These are phyloP conservation scores for Calephelis virginiensis DNA, from an alignment of 1,140 invertebrate species.

Conservation along the genomic window DNA sequence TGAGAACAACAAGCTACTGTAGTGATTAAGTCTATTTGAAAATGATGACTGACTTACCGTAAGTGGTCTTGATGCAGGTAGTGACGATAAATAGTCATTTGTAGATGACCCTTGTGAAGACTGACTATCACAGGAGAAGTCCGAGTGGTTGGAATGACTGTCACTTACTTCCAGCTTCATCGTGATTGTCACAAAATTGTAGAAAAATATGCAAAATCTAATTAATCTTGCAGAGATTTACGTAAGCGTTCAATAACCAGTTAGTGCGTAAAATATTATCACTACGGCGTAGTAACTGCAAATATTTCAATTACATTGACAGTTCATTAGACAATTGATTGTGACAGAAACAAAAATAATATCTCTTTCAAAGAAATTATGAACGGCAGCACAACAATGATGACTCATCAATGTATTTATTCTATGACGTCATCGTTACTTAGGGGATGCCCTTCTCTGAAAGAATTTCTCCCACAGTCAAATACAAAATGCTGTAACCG, in stretches of 20 bases:
- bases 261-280: slow-evolving; percentile 34
- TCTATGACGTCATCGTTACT: slow-evolving; percentile 63
- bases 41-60: slow-evolving; percentile 51
- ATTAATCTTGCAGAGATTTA: slow-evolving; percentile 47
- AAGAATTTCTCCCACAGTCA: slow-evolving; percentile 48
- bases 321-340: slow-evolving; percentile 47
- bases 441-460: slow-evolving; percentile 74
- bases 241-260: slow-evolving; percentile 43
- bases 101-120: slow-evolving; percentile 69
- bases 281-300: slow-evolving; percentile 26
- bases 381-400: slow-evolving; percentile 70
- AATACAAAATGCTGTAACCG: slow-evolving; percentile 58
- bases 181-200: slow-evolving; percentile 53
- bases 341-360: slow-evolving; percentile 55
- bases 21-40: neutral
- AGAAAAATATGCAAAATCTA: slow-evolving; percentile 31
- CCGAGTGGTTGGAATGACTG: slow-evolving; percentile 69
- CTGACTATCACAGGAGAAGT: slow-evolving; percentile 70
- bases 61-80: slow-evolving; percentile 52
- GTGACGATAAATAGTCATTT: slow-evolving; percentile 64
- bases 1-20: no score
- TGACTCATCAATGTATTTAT: slow-evolving; percentile 67
- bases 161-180: slow-evolving; percentile 75
- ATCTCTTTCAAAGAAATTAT: slow-evolving; percentile 53
- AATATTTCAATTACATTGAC: slow-evolving; percentile 45